Evolutionary conservation across 2,888 invertebrate species (phyloP).

Genomic region (Caenorhabditis sinica): DNA sequence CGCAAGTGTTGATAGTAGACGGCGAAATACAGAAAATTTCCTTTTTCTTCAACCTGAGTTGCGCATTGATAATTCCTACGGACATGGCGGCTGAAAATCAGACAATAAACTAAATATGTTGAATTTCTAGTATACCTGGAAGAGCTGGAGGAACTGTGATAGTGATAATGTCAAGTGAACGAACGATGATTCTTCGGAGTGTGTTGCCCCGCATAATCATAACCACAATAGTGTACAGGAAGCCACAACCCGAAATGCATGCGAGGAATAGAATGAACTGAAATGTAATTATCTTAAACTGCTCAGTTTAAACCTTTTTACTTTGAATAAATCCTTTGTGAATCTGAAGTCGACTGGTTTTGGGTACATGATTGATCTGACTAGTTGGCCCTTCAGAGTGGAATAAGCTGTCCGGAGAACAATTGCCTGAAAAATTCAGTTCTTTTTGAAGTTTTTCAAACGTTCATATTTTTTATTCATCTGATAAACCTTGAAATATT

Average conservation of each 20-base stretch:
- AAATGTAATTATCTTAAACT: not conserved
- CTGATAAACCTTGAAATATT: too few species aligned
- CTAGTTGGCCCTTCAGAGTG: constrained; percentile 87
- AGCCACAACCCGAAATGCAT: constrained; percentile 71
- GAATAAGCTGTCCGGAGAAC: constrained; percentile 89
- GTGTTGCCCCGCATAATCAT: constrained; percentile 87
- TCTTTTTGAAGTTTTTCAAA: not conserved
- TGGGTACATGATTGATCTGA: constrained; percentile 86
- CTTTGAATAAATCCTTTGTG: constrained; percentile 86
- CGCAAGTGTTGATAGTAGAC: constrained; percentile 85
- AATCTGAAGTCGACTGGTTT: constrained; percentile 87
- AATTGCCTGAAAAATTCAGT: constrained; percentile 86
- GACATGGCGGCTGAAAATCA: constrained; percentile 86
- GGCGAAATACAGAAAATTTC: constrained; percentile 86
- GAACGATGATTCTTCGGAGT: constrained; percentile 87
- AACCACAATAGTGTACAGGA: constrained; percentile 90
- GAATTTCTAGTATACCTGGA: constrained; percentile 85
- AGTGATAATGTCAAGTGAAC: constrained; percentile 93
- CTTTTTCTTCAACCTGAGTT: constrained; percentile 84
- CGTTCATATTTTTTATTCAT: too few species aligned
- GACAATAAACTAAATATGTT: not conserved
- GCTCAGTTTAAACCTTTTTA: not conserved
- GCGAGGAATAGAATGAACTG: constrained; percentile 72
- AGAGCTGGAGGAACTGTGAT: constrained; percentile 95
- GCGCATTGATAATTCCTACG: constrained; percentile 85